Conservation (phyloP, 1,140 invertebrate species). For the Scaptomyza pallida region DNA sequence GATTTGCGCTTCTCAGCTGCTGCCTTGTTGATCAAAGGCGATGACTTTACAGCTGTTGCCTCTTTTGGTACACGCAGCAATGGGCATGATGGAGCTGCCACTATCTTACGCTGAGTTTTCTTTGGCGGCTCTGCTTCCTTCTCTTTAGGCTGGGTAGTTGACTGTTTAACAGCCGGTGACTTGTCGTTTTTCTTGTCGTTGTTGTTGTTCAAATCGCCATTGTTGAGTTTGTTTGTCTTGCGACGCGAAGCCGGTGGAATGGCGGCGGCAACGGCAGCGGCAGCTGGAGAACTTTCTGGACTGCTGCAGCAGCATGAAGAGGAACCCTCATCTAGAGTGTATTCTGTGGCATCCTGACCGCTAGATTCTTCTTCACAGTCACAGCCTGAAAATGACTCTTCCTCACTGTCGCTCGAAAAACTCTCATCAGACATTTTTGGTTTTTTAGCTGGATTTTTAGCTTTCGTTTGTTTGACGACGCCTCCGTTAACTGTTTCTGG, state of each 20-base stretch:
- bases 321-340: background rate
- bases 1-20: conserved; percentile 19
- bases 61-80: background rate
- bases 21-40: conserved; percentile 1
- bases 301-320: background rate
- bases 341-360: conserved; percentile 16
- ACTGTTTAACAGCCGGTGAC: background rate
- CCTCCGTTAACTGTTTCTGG: background rate
- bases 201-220: conserved; percentile 14
- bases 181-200: conserved; percentile 2
- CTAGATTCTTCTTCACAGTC: background rate
- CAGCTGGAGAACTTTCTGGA: background rate
- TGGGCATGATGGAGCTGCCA: conserved; percentile 8
- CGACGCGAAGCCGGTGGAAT: background rate
- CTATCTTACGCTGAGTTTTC: background rate
- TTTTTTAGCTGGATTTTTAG: too few species aligned
- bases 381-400: too few species aligned
- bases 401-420: background rate
- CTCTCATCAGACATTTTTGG: background rate
- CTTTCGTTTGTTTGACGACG: background rate
- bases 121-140: background rate
- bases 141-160: too few species aligned
- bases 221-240: conserved; percentile 3
- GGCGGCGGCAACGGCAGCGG: background rate
- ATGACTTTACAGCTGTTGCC: background rate